Evolutionary conservation across 2,888 invertebrate genomes (phyloP).

Genomic region (Onchidella celtica): DNA sequence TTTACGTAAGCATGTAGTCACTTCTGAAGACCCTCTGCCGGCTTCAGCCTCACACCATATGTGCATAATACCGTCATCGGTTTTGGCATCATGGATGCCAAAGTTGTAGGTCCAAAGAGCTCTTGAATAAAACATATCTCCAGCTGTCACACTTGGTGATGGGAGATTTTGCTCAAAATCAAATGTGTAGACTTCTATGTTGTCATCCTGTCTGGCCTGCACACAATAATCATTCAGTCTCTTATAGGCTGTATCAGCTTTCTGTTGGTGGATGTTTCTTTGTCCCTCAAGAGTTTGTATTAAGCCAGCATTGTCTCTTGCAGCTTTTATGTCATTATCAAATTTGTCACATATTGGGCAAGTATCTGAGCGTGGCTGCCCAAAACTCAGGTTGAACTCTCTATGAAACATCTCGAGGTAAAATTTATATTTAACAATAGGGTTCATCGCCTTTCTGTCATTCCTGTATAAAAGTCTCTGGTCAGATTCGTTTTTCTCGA

Average conservation of each 20-base stretch:
- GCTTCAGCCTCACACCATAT: constrained; percentile 42
- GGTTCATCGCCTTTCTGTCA: constrained; percentile 30
- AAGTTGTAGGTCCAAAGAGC: constrained; percentile 48
- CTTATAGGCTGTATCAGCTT: constrained; percentile 45
- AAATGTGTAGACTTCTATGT: constrained; percentile 46
- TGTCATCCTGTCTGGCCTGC: constrained; percentile 19
- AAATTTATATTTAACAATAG: constrained; percentile 43
- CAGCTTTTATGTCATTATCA: constrained; percentile 37
- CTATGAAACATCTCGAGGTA: constrained; percentile 42
- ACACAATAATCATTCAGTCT: constrained; percentile 35
- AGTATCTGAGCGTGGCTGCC: constrained; percentile 49
- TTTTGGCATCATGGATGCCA: constrained; percentile 47
- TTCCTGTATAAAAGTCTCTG: constrained; percentile 38
- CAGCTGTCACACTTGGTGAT: constrained; percentile 37
- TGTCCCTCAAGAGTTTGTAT: constrained; percentile 32
- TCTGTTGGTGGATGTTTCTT: constrained; percentile 46
- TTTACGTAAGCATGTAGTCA: constrained; percentile 40
- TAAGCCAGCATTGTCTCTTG: constrained; percentile 17
- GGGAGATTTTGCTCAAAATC: constrained; percentile 50
- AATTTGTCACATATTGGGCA: constrained; percentile 49
- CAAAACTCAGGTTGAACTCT: constrained; percentile 48
- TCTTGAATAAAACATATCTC: constrained; percentile 48
- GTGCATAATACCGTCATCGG: constrained; percentile 42
- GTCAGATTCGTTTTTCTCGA: constrained; percentile 44
- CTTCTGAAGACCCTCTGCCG: constrained; percentile 45